Percentiles rank a stretch among this genome's conserved stretches.
Conservation (phyloP, 2,797 vertebrate species). For the Macropodus opercularis region DNA sequence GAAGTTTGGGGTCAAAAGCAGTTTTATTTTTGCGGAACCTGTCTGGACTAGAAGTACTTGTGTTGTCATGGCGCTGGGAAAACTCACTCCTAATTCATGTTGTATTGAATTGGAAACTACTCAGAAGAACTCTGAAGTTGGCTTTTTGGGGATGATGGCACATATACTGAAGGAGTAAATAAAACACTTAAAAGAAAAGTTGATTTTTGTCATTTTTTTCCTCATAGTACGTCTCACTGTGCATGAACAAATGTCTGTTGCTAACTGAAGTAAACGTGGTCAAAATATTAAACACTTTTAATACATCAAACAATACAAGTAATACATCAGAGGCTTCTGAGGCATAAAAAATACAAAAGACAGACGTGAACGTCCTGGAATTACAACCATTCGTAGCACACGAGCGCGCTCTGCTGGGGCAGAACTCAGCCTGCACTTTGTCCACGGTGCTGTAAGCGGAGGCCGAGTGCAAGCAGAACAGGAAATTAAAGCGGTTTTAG, state of each 20-base stretch:
- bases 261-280: neutral
- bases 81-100: constrained; percentile 60
- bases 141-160: constrained; percentile 60
- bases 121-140: constrained; percentile 54
- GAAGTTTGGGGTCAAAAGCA: constrained; percentile 24
- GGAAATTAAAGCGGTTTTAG: constrained; percentile 52
- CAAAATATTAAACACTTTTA: constrained; percentile 76
- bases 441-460: constrained; percentile 10
- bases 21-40: constrained; percentile 11
- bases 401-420: constrained; percentile 71
- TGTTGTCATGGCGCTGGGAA: constrained; percentile 38
- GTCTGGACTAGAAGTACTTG: constrained; percentile 65
- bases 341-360: constrained; percentile 61
- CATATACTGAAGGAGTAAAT: constrained; percentile 73
- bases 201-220: constrained; percentile 42
- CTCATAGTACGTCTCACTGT: neutral
- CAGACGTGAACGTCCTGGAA: constrained; percentile 24
- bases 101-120: constrained; percentile 63
- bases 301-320: constrained; percentile 73
- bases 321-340: constrained; percentile 66
- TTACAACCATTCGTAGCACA: constrained; percentile 51
- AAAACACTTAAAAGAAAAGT: constrained; percentile 61
- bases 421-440: constrained; percentile 28
- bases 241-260: neutral
- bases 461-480: constrained; percentile 51